Conservation (phyloP, 2,888 invertebrate genomes). For the Diarsia dahlii region DNA sequence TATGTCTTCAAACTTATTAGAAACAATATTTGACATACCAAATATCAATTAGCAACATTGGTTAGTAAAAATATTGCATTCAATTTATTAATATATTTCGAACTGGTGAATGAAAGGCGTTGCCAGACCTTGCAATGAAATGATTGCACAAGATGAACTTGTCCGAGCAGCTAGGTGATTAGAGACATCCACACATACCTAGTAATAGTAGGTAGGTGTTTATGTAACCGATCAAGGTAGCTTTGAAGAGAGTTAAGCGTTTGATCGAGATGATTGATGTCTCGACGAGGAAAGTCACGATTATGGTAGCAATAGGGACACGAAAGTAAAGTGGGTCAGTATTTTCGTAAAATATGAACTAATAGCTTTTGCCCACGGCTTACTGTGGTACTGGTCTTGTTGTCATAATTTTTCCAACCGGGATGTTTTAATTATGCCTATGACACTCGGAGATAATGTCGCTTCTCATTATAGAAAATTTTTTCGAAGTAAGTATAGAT, state of each 20-base stretch:
- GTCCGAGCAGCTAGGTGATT: slow-evolving; percentile 11
- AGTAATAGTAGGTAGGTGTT: slow-evolving; percentile 7
- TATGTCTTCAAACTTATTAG: no score
- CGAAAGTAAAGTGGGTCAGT: neutral
- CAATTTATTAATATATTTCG: slow-evolving; percentile 21
- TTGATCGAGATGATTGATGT: slow-evolving; percentile 23
- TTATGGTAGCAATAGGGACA: neutral
- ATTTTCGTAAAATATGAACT: neutral
- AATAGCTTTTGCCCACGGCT: neutral
- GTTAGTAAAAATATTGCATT: slow-evolving; percentile 20
- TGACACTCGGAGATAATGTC: no score
- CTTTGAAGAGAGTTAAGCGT: neutral
- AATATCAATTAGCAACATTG: neutral
- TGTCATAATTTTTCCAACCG: no score
- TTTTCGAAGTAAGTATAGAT: neutral
- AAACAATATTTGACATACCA: no score
- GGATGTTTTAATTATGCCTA: no score
- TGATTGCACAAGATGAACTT: slow-evolving; percentile 58
- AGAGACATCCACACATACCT: neutral
- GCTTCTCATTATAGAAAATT: no score
- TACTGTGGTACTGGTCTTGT: no score
- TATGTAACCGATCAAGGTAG: slow-evolving; percentile 27
- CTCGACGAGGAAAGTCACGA: neutral
- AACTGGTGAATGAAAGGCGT: slow-evolving; percentile 49
- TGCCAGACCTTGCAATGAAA: slow-evolving; percentile 45